Conservation (phyloP, 2,113 vertebrate species). For the Nansenia antarctica region DNA sequence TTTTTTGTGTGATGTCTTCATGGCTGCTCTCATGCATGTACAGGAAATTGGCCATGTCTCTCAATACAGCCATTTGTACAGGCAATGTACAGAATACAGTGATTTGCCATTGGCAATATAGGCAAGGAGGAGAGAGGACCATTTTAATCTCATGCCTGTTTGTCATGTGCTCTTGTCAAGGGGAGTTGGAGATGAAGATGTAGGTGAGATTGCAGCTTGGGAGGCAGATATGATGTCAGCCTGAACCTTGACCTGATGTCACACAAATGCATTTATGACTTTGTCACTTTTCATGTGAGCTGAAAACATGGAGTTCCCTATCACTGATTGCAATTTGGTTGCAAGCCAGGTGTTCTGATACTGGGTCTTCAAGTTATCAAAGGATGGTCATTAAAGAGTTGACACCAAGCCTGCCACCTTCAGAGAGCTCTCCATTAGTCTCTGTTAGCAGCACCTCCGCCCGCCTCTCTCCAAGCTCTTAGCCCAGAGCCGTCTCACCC, state of each 20-base stretch:
- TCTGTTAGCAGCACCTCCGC: not conserved
- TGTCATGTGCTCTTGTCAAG: not conserved
- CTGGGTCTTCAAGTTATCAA: no score
- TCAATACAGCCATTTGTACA: no score
- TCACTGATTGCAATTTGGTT: no score
- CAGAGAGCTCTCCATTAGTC: conserved; percentile 6
- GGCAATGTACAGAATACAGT: no score
- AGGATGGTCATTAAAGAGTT: not conserved
- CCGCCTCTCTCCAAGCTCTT: not conserved
- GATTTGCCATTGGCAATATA: not conserved
- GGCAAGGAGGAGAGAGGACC: not conserved
- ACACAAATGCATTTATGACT: no score
- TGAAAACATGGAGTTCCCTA: no score
- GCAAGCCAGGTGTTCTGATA: not conserved
- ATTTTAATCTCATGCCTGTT: not conserved
- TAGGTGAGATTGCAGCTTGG: no score
- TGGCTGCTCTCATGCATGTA: not conserved
- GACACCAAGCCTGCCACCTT: not conserved
- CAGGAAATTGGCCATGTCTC: not conserved
- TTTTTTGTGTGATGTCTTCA: not conserved
- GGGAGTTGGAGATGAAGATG: not conserved
- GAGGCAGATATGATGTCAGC: no score
- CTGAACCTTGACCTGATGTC: no score
- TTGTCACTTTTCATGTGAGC: no score
- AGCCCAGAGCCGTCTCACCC: not conserved